Evolutionary conservation across 2,797 vertebrate species (phyloP), one percentile per base, ranked within the genome.

Genomic region (Danio kyathit): DNA sequence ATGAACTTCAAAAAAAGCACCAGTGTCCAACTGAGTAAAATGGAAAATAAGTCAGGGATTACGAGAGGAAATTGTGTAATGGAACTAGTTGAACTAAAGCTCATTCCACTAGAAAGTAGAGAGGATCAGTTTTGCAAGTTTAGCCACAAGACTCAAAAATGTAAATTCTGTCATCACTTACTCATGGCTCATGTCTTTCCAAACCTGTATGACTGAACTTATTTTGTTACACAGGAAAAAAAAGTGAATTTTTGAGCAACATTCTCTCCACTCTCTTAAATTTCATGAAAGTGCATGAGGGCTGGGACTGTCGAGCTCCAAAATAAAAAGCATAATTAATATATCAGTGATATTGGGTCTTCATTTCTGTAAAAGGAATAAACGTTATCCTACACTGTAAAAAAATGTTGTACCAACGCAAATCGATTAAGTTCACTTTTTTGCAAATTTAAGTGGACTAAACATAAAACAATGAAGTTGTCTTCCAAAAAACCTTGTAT

Each of bases 11-110:
- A 52, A 54, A 12, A 21, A 17, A n/a, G 74, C 16, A 43, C 41
- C 16, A 61, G 7, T 59, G 29, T 51, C 54, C 54, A 61, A 14
- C 52, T 4, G 16, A 61, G 46, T 9, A 43, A 71, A 79, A 79
- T 52, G 76, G 54, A 79, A 70, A 79, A 79, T 51, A 64, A 54
- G 13, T 29, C 38, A 29, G n/a, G 40, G 17, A 72, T 72, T 72
- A 8, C 29, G 40, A 63, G 6, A 3, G 44, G n/a, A 77, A 69
- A 67, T 38, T 11, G 14, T 59, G 64, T 69, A 77, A 77, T 48
- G 52, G 64, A 69, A 66, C 17, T 16, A 60, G 52, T 12, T 44
- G n/a, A 66, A 66, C 54, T 74, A 29, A n/a, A 52, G 10, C 13
- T 4, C 49, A 59, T 44, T 74, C 41, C 54, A 73, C 16, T 21